Percentiles rank a stretch among this genome's conserved stretches.
Conservation (phyloP, 2,797 vertebrate species). For the Helicolenus hilgendorfi region DNA sequence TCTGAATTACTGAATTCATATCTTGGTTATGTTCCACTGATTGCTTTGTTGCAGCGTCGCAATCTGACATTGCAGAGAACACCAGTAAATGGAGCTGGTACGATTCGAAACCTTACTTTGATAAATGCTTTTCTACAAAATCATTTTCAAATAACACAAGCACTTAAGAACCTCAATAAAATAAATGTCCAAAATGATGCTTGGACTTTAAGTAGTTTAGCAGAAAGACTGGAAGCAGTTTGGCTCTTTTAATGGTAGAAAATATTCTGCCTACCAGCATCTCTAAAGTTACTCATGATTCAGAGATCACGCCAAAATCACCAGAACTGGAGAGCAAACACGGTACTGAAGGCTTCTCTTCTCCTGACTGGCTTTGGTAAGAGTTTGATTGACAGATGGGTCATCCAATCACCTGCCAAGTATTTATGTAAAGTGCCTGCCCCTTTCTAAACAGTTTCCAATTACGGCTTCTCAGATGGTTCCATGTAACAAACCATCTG, state of each 20-base stretch:
- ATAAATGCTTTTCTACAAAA: background rate
- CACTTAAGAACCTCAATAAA: background rate
- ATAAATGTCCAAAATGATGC: background rate
- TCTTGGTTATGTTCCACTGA: background rate
- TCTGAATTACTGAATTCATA: background rate
- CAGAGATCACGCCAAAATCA: background rate
- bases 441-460: background rate
- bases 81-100: background rate
- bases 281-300: background rate
- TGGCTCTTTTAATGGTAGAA: background rate
- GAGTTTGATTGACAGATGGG: background rate
- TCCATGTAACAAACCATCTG: background rate
- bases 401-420: background rate
- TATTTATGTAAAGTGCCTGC: background rate
- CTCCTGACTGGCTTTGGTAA: background rate
- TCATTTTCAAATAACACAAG: background rate
- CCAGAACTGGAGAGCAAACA: background rate
- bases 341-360: background rate
- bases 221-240: background rate
- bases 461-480: background rate
- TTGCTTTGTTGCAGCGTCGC: background rate
- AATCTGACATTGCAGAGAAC: background rate
- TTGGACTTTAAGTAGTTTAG: no score
- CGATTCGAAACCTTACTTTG: background rate
- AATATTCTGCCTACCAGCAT: background rate